Evolutionary conservation across 2,888 invertebrate species (phyloP).

Genomic region (Hypomecis punctinalis): DNA sequence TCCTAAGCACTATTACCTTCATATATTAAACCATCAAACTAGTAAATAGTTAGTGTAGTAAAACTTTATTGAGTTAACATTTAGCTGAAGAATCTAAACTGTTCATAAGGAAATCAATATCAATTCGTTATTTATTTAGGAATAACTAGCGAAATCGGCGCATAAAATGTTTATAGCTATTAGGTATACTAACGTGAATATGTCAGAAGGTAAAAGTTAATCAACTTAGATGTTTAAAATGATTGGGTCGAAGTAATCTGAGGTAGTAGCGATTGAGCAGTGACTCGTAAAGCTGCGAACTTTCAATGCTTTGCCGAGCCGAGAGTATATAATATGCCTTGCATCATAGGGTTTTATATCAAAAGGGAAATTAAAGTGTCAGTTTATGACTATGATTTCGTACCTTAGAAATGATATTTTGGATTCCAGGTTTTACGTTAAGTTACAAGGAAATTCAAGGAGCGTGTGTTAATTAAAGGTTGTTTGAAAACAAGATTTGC

Average conservation of each 20-base stretch:
- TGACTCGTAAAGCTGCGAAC: conserved; percentile 60
- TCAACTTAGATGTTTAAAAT: conserved; percentile 26
- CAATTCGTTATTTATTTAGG: not conserved
- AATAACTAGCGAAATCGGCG: conserved; percentile 9
- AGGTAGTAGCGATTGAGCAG: conserved; percentile 40
- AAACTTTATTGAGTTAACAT: conserved; percentile 5
- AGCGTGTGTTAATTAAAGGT: no score
- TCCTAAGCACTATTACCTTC: no score
- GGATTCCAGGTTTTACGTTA: no score
- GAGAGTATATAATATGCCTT: conserved; percentile 36
- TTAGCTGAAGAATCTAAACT: conserved; percentile 2
- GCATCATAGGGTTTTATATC: conserved; percentile 52
- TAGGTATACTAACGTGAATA: not conserved
- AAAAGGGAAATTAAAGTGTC: no score
- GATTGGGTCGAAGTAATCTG: conserved; percentile 23
- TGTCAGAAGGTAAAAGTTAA: conserved; percentile 27
- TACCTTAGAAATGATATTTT: no score
- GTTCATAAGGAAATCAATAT: conserved; percentile 3
- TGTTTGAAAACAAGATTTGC: no score
- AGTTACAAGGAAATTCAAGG: no score
- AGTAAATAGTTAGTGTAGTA: not conserved
- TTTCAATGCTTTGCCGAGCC: conserved; percentile 58
- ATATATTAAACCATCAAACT: no score
- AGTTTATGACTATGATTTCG: no score
- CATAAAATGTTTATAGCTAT: conserved; percentile 11